Conservation (phyloP, 2,113 vertebrate species). For the Boulengeromyrus knoepffleri region DNA sequence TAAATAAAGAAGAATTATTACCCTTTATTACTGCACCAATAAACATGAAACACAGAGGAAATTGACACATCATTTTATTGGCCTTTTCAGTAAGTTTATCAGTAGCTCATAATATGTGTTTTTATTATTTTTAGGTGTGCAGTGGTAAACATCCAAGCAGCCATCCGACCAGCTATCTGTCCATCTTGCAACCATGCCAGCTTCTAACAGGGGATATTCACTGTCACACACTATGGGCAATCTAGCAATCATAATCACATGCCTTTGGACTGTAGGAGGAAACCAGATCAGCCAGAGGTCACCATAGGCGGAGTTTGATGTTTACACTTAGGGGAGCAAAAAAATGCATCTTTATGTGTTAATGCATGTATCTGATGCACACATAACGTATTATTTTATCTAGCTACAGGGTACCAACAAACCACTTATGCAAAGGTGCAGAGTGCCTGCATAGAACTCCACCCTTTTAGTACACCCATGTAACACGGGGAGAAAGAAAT, state of each 20-base stretch:
- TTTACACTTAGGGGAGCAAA: background rate
- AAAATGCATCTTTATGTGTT: background rate
- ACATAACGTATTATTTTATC: background rate
- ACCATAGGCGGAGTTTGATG: background rate
- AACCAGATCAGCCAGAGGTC: background rate
- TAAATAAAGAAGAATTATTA: background rate
- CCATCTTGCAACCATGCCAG: background rate
- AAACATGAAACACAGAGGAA: background rate
- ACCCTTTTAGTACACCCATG: background rate
- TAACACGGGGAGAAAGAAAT: background rate
- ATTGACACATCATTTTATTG: background rate
- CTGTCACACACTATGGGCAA: background rate
- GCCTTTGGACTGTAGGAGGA: background rate
- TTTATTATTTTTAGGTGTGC: background rate
- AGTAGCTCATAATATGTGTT: background rate
- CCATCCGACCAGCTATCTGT: background rate
- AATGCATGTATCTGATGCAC: background rate
- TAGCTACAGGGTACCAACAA: background rate
- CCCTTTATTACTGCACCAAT: background rate
- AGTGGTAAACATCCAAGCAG: background rate
- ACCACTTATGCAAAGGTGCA: background rate
- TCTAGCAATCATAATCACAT: background rate
- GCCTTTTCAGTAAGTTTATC: background rate
- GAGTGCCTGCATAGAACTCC: background rate
- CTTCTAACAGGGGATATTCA: background rate